Evolutionary conservation across 2,888 invertebrate genomes (phyloP).

Genomic region (Anoplius nigerrimus): DNA sequence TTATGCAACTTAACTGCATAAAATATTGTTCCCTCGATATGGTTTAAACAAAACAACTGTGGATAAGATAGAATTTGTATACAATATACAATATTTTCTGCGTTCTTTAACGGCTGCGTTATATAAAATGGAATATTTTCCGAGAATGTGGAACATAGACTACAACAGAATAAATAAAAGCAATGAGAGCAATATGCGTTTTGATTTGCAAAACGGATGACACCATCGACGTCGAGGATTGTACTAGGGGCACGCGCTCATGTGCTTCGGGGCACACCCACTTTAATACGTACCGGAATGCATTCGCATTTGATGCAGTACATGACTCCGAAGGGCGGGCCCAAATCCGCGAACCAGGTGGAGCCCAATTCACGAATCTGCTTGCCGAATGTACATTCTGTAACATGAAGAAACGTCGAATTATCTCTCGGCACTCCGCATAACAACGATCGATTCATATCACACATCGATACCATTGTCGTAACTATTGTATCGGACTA

Average conservation of each 20-base stretch:
- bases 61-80: too few species aligned
- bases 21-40: too few species aligned
- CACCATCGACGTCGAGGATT: background rate
- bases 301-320: slow-evolving; percentile 97
- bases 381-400: slow-evolving; percentile 95
- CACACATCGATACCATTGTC: too few species aligned
- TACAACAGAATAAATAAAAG: too few species aligned
- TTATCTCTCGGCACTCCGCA: background rate
- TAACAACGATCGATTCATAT: background rate
- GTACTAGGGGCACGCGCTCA: background rate
- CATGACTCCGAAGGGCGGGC: slow-evolving; percentile 94
- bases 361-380: slow-evolving; percentile 91
- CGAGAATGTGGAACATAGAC: too few species aligned
- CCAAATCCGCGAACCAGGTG: slow-evolving; percentile 94
- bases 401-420: slow-evolving; percentile 75
- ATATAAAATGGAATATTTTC: too few species aligned
- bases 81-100: too few species aligned
- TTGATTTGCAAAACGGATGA: background rate
- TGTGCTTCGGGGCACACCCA: slow-evolving; percentile 40
- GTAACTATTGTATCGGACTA: too few species aligned
- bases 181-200: too few species aligned
- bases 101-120: too few species aligned
- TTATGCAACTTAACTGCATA: too few species aligned
- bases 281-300: slow-evolving; percentile 86
- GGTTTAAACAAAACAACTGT: too few species aligned